These are phyloP conservation scores for Odontomyia ornata DNA, from an alignment of 2,888 invertebrate genomes.

Conservation along the genomic window DNA sequence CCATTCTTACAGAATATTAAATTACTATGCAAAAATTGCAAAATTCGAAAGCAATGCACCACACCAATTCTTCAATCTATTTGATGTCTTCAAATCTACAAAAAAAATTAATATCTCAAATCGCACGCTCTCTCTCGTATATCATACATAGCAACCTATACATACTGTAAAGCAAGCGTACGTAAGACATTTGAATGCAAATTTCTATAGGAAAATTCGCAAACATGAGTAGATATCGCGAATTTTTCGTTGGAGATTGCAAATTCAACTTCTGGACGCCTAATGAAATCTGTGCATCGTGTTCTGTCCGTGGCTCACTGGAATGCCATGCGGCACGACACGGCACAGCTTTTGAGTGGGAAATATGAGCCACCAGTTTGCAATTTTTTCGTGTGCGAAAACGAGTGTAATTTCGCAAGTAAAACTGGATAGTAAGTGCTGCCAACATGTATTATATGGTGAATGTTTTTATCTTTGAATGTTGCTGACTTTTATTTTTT, in stretches of 20 bases:
- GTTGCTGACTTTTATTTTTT: no score
- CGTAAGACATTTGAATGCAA: no score
- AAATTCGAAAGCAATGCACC: no score
- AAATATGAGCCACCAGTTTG: neutral
- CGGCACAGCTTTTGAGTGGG: neutral
- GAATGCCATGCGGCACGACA: neutral
- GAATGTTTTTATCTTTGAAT: no score
- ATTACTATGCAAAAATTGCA: no score
- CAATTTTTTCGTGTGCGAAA: neutral
- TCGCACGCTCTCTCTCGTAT: no score
- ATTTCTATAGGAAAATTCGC: neutral
- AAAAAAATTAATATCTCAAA: no score
- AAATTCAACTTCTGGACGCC: constrained; percentile 23
- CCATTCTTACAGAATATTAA: no score
- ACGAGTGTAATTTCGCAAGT: neutral
- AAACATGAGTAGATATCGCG: neutral
- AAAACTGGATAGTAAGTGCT: neutral
- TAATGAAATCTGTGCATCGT: constrained; percentile 39
- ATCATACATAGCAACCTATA: no score
- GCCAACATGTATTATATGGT: neutral
- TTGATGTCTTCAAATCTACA: no score
- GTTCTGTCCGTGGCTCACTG: constrained; percentile 20
- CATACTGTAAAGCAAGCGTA: no score
- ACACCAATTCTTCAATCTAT: no score
- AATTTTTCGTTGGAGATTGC: neutral